Conservation (phyloP, 2,113 vertebrate species). For the Apodemus sylvaticus region DNA sequence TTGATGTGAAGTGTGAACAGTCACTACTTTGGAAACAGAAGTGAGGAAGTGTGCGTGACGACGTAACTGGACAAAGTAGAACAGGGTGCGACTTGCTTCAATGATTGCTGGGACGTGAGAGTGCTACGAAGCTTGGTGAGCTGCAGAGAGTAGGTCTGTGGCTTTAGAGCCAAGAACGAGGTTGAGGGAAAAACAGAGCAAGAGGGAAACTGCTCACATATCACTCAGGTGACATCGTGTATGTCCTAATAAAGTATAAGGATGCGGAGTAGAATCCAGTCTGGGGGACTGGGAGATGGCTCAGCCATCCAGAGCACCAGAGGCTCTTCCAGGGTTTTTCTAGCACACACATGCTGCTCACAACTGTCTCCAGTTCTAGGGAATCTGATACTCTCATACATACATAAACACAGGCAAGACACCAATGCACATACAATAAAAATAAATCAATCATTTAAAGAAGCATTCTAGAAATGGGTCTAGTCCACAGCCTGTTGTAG, state of each 20-base stretch:
- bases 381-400: background rate
- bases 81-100: background rate
- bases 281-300: background rate
- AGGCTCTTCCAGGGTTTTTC: background rate
- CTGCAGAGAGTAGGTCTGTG: constrained; percentile 32
- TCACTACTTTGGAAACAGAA: constrained; percentile 12
- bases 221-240: constrained; percentile 5
- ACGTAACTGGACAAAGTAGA: background rate
- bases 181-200: background rate
- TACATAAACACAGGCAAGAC: background rate
- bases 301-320: background rate
- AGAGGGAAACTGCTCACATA: background rate
- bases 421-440: background rate
- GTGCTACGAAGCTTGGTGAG: background rate
- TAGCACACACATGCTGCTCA: background rate
- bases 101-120: background rate
- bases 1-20: constrained; percentile 4
- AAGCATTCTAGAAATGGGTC: background rate
- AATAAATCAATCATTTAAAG: no score
- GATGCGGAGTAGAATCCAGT: background rate
- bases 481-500: background rate
- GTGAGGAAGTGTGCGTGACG: background rate
- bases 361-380: background rate
- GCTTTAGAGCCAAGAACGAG: background rate
- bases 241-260: constrained; percentile 20